phyloP scores from a whole-genome alignment of 2,888 invertebrate genomes.

The Ceraclea dissimilis region DNA sequence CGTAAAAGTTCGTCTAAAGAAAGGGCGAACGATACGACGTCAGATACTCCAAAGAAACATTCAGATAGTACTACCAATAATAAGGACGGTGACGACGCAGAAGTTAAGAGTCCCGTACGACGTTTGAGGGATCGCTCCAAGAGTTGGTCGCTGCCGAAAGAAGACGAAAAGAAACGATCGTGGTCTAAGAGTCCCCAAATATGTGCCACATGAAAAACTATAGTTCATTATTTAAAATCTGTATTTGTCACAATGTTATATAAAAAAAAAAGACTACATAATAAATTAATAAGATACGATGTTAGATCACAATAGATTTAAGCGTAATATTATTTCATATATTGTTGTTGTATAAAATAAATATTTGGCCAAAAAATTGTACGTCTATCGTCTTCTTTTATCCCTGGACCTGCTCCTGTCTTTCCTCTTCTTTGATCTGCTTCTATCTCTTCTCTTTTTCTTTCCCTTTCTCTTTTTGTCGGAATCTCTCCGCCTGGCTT shows the following conservation, averaged over 20 bases:
- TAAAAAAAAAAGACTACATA: not conserved
- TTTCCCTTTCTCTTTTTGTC: too few species aligned
- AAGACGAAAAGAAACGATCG: slow-evolving; percentile 39
- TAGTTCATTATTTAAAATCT: not conserved
- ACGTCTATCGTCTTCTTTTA: slow-evolving; percentile 30
- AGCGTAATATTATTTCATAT: too few species aligned
- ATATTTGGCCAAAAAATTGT: not conserved
- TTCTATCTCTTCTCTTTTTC: slow-evolving; percentile 34
- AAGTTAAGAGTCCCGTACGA: slow-evolving; percentile 5
- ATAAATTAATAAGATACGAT: not conserved
- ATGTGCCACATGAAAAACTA: not conserved
- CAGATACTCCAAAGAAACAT: slow-evolving; percentile 23
- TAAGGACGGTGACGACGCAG: slow-evolving; percentile 31
- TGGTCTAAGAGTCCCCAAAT: slow-evolving; percentile 47
- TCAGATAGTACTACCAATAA: slow-evolving; percentile 25
- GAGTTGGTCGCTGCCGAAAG: slow-evolving; percentile 56
- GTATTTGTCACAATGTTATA: not conserved
- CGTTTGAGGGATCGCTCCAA: slow-evolving; percentile 40
- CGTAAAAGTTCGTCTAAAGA: slow-evolving; percentile 15
- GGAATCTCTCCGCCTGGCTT: not conserved
- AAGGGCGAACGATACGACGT: slow-evolving; percentile 10
- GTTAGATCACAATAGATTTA: too few species aligned
- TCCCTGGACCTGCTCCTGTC: slow-evolving; percentile 48
- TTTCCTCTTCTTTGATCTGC: slow-evolving; percentile 53
- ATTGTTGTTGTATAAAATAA: too few species aligned